Evolutionary conservation across 2,797 vertebrate genomes (phyloP).

Genomic region (Potorous gilbertii): DNA sequence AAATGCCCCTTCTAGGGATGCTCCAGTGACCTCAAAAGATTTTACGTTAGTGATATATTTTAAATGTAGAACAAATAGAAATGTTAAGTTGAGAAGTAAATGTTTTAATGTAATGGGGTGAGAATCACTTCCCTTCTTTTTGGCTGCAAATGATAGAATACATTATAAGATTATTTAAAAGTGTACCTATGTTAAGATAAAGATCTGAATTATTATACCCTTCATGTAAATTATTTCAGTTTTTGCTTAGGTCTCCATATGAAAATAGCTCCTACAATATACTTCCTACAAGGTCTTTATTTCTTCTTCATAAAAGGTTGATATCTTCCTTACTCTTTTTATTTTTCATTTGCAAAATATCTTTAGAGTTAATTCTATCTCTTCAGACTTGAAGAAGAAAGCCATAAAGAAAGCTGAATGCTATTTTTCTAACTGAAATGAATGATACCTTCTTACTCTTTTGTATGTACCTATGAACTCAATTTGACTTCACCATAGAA

Average conservation of each 20-base stretch:
- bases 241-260: slow-evolving; percentile 51
- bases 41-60: slow-evolving; percentile 65
- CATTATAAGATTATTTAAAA: slow-evolving; percentile 66
- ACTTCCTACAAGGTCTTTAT: not conserved
- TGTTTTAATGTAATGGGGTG: slow-evolving; percentile 58
- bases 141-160: slow-evolving; percentile 55
- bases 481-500: slow-evolving; percentile 68
- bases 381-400: slow-evolving; percentile 64
- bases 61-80: slow-evolving; percentile 70
- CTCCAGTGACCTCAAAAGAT: slow-evolving; percentile 53
- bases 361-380: slow-evolving; percentile 24
- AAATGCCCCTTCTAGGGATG: slow-evolving; percentile 55
- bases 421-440: slow-evolving; percentile 63
- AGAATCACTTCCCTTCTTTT: slow-evolving; percentile 58
- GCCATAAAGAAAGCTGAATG: slow-evolving; percentile 52
- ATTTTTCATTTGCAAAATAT: slow-evolving; percentile 32
- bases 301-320: not conserved
- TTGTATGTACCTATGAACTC: slow-evolving; percentile 47
- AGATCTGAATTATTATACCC: slow-evolving; percentile 63
- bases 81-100: slow-evolving; percentile 56
- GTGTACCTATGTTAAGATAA: slow-evolving; percentile 56
- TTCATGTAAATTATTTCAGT: slow-evolving; percentile 51
- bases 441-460: slow-evolving; percentile 72
- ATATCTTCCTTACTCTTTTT: not conserved
- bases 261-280: not conserved